phyloP scores from a whole-genome alignment of 2,797 vertebrate genomes.

The Dicrostonyx torquatus region DNA sequence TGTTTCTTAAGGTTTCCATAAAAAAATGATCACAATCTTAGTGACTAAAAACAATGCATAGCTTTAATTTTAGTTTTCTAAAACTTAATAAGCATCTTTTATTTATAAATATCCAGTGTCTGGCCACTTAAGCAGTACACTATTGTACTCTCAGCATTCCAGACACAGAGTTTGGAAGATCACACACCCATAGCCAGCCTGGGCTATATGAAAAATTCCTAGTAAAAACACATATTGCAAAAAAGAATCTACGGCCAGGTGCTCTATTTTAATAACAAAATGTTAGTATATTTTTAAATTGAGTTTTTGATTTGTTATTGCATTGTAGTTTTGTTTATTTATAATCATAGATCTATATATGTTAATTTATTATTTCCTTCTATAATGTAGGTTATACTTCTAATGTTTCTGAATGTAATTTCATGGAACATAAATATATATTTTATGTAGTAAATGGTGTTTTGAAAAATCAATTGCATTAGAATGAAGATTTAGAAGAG shows the following conservation, averaged over 20 bases:
- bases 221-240: not conserved
- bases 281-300: not conserved
- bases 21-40: not conserved
- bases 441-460: not conserved
- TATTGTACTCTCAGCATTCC: not conserved
- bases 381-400: not conserved
- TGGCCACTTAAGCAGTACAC: not conserved
- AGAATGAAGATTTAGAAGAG: not conserved
- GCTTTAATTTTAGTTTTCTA: not conserved
- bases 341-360: not conserved
- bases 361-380: not conserved
- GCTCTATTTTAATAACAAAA: not conserved
- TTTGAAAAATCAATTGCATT: not conserved
- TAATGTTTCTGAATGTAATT: not conserved
- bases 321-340: not conserved
- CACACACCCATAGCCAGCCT: not conserved
- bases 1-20: not conserved
- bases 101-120: not conserved
- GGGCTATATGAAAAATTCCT: not conserved
- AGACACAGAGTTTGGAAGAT: not conserved
- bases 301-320: not conserved
- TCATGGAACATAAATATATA: not conserved
- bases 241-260: not conserved
- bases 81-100: not conserved
- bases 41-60: not conserved